Evolutionary conservation across 2,888 invertebrate genomes (phyloP).

Genomic region (Callyntrura sp.): DNA sequence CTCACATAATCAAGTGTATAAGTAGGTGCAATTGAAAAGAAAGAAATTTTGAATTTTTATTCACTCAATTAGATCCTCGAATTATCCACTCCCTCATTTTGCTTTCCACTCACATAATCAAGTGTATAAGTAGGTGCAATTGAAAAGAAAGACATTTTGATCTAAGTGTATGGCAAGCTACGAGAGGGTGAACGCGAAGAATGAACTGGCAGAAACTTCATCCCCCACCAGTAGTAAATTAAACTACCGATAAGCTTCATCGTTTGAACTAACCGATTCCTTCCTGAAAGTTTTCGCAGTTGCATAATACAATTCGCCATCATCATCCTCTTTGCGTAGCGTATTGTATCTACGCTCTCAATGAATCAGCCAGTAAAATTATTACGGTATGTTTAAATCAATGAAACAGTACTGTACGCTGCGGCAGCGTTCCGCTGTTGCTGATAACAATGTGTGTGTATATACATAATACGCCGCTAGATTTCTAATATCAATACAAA

Average conservation of each 20-base stretch:
- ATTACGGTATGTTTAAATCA: constrained; percentile 39
- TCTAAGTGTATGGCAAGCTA: neutral
- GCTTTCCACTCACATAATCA: constrained; percentile 58
- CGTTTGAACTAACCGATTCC: neutral
- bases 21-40: constrained; percentile 16
- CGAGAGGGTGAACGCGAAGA: neutral
- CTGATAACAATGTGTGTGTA: neutral
- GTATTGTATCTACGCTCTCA: neutral
- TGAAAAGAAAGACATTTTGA: constrained; percentile 21
- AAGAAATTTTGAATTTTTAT: constrained; percentile 49
- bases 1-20: constrained; percentile 47
- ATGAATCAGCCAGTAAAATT: neutral
- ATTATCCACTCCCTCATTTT: constrained; percentile 62
- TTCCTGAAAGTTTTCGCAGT: neutral
- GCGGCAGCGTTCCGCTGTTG: neutral
- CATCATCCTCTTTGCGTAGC: neutral
- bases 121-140: constrained; percentile 1
- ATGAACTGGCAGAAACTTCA: neutral
- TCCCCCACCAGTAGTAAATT: neutral
- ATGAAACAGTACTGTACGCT: constrained; percentile 24
- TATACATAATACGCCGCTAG: neutral
- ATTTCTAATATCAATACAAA: neutral
- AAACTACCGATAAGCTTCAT: neutral
- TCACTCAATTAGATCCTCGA: constrained; percentile 65
- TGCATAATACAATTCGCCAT: constrained; percentile 28